These are phyloP conservation scores for Heliconius hewitsoni DNA, from an alignment of 1,140 invertebrate species.

Conservation along the genomic window DNA sequence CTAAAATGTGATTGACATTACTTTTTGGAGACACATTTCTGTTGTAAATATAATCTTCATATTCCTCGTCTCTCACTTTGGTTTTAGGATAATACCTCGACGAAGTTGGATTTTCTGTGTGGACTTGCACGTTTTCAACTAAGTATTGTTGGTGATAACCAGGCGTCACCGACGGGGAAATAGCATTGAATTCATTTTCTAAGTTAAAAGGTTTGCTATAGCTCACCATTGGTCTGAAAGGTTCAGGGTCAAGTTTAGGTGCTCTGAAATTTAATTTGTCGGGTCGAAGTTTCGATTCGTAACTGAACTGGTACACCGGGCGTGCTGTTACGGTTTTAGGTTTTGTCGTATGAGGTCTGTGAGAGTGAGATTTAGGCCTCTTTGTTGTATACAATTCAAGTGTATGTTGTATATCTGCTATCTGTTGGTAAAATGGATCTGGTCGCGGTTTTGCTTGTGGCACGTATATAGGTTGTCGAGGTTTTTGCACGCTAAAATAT, in stretches of 20 bases:
- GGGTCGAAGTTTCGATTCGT: slow-evolving; percentile 67
- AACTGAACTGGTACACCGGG: slow-evolving; percentile 77
- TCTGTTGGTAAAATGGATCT: slow-evolving; percentile 79
- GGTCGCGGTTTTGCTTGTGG: slow-evolving; percentile 70
- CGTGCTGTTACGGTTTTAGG: slow-evolving; percentile 65
- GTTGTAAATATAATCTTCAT: slow-evolving; percentile 58
- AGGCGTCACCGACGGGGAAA: slow-evolving; percentile 69
- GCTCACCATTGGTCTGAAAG: slow-evolving; percentile 84
- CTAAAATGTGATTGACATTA: slow-evolving; percentile 67
- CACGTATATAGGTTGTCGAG: slow-evolving; percentile 68
- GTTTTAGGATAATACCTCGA: slow-evolving; percentile 75
- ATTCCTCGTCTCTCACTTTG: slow-evolving; percentile 67
- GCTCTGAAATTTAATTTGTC: slow-evolving; percentile 76
- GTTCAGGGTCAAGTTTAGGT: slow-evolving; percentile 81
- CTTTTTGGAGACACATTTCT: slow-evolving; percentile 59
- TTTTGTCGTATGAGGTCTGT: slow-evolving; percentile 65
- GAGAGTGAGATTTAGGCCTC: slow-evolving; percentile 73
- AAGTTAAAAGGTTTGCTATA: slow-evolving; percentile 84
- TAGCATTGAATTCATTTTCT: slow-evolving; percentile 79
- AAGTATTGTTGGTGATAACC: slow-evolving; percentile 71
- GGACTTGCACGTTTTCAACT: slow-evolving; percentile 70
- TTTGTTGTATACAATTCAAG: slow-evolving; percentile 80
- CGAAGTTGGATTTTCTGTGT: slow-evolving; percentile 71
- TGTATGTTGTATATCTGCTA: slow-evolving; percentile 81
- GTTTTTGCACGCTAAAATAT: slow-evolving; percentile 78